Base-by-base conservation (phyloP, 2,113 vertebrate genomes). In the Pundamilia nyererei region DNA sequence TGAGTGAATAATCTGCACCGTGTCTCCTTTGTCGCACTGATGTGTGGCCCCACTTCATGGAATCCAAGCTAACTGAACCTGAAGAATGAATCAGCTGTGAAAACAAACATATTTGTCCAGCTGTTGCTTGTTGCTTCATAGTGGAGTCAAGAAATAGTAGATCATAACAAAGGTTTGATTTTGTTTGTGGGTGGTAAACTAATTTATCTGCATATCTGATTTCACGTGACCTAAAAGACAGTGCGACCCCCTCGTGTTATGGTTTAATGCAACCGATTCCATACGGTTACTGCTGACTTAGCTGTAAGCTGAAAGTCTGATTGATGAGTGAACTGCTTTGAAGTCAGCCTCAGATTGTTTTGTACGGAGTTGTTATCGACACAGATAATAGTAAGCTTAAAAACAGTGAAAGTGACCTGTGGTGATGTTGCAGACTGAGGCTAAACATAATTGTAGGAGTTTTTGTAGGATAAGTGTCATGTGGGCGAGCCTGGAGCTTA, bases 21-120 rank as follows among this genome's bases (percentile, higher is more conserved):
- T 21, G 29, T 45, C 35, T 12, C 42, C 51, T 19, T 51, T 31
- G 14, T 72, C 3, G 3, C 35, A 26, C 40, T 60, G 83, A 70
- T 12, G 45, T 72, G 45, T 15, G 72, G 5, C 19, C 45, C 85
- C 77, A 10, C 56, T 79, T 89, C 42, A 2, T 54, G 58, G 55
- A 81, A 53, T 62, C 86, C 42, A 62, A 68, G 62, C 21, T 51
- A 40, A 42, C 70, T 24, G 29, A 84, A 40, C 35, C 21, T 0
- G 24, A 87, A 51, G 81, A 47, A 83, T 58, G 90, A 86, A 47
- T 75, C 87, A 79, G 80, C 87, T 65, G 81, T 83, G 84, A 85
- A 88, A 91, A 91, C 51, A 92, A 87, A 88, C 56, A 35, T 83
- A 0, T 85, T 77, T 62, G 72, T 60, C 35, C 90, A 92, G 89